Percentiles rank a stretch among this genome's conserved stretches.
phyloP scores from a whole-genome alignment of 2,113 vertebrate species.

The Axis porcinus region DNA sequence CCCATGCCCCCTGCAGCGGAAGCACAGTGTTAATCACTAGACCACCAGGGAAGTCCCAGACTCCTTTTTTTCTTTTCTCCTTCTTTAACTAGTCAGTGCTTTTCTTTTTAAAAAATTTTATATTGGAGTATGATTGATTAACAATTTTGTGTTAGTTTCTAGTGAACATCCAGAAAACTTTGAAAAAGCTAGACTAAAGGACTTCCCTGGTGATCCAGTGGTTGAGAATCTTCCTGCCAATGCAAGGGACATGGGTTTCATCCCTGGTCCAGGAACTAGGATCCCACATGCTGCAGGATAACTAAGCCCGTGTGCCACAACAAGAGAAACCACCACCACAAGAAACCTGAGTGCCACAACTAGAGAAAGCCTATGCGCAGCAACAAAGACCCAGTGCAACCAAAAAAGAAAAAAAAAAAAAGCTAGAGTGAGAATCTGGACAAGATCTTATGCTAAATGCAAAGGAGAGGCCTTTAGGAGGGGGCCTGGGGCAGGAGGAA shows the following conservation, averaged over 20 bases:
- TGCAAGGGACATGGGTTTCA: not conserved
- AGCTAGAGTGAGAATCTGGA: not conserved
- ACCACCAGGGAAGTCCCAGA: not conserved
- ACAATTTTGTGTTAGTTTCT: not conserved
- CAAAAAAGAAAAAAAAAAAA: not conserved
- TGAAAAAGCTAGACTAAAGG: not conserved
- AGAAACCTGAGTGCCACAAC: not conserved
- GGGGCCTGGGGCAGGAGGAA: not conserved
- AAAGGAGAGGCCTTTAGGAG: not conserved
- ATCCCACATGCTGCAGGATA: not conserved
- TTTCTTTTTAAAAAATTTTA: not conserved
- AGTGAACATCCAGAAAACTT: not conserved
- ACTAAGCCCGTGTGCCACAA: not conserved
- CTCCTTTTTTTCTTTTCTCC: not conserved
- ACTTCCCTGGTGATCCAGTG: not conserved
- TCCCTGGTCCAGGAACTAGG: not conserved
- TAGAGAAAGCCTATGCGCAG: not conserved
- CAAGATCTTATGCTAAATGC: not conserved
- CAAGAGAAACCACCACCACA: not conserved
- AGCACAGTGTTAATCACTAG: not conserved
- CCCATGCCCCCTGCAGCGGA: not conserved
- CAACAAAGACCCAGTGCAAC: not conserved
- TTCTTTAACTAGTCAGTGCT: not conserved
- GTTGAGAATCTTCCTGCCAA: not conserved
- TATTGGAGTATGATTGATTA: not conserved